Base-by-base conservation (phyloP, 2,113 vertebrate species). In the Menura novaehollandiae region DNA sequence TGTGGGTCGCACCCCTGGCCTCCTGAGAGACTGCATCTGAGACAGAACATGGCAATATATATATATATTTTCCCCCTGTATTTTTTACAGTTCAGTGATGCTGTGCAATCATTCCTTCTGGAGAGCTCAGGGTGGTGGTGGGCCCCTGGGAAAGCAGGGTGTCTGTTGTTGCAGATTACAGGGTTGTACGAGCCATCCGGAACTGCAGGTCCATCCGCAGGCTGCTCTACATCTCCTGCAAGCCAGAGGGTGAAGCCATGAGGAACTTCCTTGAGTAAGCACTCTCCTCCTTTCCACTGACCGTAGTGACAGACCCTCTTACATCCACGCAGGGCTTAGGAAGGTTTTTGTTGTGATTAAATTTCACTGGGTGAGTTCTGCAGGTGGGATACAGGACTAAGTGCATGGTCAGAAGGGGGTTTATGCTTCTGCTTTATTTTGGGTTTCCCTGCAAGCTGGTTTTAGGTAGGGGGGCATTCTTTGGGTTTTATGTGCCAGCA, bases 181-280 rank as follows among this genome's bases (percentile, higher is more conserved):
- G 93, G 74, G 98, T 99, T n/a, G 93, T 98, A 56, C 93, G 75
- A 91, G 98, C 98, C 43, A 96, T 99, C 84, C 87, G 97, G 90
- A 99, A 98, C 97, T 98, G 98, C 67, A 37, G 80, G 3, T 51
- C 94, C 44, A 98, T 99, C 89, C 95, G 37, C 62, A 98, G 96
- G 59, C 96, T 99, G 72, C 93, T 99, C 56, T 99, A 98, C 66
- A 95, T 99, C 91, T 99, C 98, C 81, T 99, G 98, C 95, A 99
- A 99, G 91, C 98, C 98, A 7, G 97, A 98, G 9, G 98, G 98
- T 13, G 98, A 99, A 96, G 98, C 98, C 30, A 98, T 98, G 98
- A 98, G 98, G 94, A 99, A 99, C 96, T 98, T 99, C 64, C 95
- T 69, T 77, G 98, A 99, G 88, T 98, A 74, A 94, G 95, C 62